These are phyloP conservation scores for Rhinolophus sinicus DNA, from an alignment of 2,113 vertebrate species.

Conservation along the genomic window DNA sequence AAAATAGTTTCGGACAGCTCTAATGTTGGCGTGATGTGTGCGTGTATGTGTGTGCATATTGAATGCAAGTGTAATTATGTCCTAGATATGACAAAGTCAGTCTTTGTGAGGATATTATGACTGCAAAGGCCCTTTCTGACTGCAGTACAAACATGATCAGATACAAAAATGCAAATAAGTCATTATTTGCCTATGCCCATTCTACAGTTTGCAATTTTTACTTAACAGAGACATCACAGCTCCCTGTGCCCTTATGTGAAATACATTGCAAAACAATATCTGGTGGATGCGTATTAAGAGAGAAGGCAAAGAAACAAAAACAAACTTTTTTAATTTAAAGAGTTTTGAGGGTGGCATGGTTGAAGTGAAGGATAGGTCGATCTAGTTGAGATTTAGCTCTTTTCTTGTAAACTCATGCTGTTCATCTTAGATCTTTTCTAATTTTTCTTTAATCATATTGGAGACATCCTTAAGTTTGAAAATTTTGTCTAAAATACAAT, in stretches of 20 bases:
- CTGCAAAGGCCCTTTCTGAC: constrained; percentile 45
- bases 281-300: neutral
- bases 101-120: neutral
- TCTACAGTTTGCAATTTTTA: neutral
- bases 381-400: neutral
- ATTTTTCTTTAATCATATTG: neutral
- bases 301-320: neutral
- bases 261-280: neutral
- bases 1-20: constrained; percentile 96
- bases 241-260: neutral
- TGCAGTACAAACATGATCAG: neutral
- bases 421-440: neutral
- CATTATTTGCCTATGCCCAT: neutral
- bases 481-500: neutral
- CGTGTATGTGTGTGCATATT: constrained; percentile 62
- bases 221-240: neutral
- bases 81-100: constrained; percentile 72
- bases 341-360: neutral
- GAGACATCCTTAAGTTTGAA: neutral
- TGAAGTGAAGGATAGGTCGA: neutral
- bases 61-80: constrained; percentile 68
- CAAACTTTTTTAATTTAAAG: neutral
- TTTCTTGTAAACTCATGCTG: neutral
- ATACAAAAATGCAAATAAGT: neutral
- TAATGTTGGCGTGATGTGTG: constrained; percentile 76